A percentile compares a stretch with the other conserved stretches of the same genome.
These are phyloP conservation scores for Agrochola macilenta DNA, from an alignment of 2,888 invertebrate species.

Conservation along the genomic window DNA sequence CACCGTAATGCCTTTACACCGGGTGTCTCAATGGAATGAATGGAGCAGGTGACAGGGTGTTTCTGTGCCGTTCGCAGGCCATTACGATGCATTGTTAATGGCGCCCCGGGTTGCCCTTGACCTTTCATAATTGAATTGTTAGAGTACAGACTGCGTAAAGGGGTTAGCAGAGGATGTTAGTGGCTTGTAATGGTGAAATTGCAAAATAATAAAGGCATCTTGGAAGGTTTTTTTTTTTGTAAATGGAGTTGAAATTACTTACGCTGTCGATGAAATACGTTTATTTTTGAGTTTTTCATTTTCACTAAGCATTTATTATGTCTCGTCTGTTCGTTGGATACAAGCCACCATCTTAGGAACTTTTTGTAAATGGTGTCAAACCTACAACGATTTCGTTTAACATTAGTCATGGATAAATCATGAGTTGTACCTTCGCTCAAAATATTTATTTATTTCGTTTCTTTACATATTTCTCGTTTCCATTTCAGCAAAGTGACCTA, in stretches of 20 bases:
- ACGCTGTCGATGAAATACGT: neutral
- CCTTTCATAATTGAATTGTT: constrained; percentile 49
- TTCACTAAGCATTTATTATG: neutral
- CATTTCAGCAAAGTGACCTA: neutral
- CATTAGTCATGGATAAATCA: neutral
- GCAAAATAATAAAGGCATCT: neutral
- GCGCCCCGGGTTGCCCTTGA: constrained; percentile 34
- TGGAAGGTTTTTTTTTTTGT: neutral
- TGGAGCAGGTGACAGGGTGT: constrained; percentile 48
- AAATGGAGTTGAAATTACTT: too few relatives aligned
- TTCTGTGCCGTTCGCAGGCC: constrained; percentile 33
- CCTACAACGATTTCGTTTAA: neutral
- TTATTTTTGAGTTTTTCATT: neutral
- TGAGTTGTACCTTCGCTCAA: neutral
- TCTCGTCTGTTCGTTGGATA: neutral
- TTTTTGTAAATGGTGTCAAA: too few relatives aligned
- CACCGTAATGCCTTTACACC: constrained; percentile 7
- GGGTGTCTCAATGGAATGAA: constrained; percentile 21
- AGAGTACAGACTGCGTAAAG: constrained; percentile 12
- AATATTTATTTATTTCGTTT: neutral
- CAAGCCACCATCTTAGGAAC: too few relatives aligned
- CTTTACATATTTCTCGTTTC: neutral
- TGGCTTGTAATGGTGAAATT: constrained; percentile 11
- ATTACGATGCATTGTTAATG: constrained; percentile 55
- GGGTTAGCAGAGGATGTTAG: neutral